These are phyloP conservation scores for Calypte anna DNA, from an alignment of 2,113 vertebrate genomes.

Conservation along the genomic window DNA sequence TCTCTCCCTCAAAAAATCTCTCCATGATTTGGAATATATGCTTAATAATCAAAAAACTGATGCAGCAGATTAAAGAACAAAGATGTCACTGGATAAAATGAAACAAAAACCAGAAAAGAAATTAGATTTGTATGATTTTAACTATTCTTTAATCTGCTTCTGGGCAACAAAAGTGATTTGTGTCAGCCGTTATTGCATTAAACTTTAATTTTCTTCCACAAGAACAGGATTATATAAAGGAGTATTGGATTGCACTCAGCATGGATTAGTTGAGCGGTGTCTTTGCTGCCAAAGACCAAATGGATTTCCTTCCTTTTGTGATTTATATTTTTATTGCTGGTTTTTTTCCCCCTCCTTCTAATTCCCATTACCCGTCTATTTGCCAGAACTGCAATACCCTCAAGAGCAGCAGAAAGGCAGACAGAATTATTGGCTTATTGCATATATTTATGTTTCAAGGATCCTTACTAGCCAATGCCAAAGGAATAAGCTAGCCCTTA, in stretches of 20 bases:
- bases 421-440: slow-evolving; percentile 77
- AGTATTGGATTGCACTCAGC: slow-evolving; percentile 86
- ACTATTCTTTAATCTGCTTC: slow-evolving; percentile 85
- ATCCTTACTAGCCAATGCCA: slow-evolving; percentile 49
- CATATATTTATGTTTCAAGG: slow-evolving; percentile 76
- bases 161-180: slow-evolving; percentile 85
- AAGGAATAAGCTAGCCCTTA: slow-evolving; percentile 58
- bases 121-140: slow-evolving; percentile 82
- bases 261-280: slow-evolving; percentile 79
- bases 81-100: slow-evolving; percentile 74
- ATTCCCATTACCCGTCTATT: slow-evolving; percentile 79
- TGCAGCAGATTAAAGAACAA: slow-evolving; percentile 77
- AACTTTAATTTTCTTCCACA: slow-evolving; percentile 86
- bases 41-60: slow-evolving; percentile 77
- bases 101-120: slow-evolving; percentile 65
- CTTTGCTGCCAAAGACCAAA: slow-evolving; percentile 82
- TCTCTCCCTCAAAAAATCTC: neutral
- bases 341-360: slow-evolving; percentile 67
- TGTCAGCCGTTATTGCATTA: slow-evolving; percentile 86
- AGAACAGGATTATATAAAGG: slow-evolving; percentile 83
- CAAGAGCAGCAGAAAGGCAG: slow-evolving; percentile 71
- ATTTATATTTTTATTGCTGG: slow-evolving; percentile 84
- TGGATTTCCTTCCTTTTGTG: slow-evolving; percentile 82
- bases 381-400: slow-evolving; percentile 75
- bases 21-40: slow-evolving; percentile 63